Percentiles rank a stretch among this genome's conserved stretches.
phyloP scores from a whole-genome alignment of 1,140 invertebrate genomes.

The Drosophila sproati region DNA sequence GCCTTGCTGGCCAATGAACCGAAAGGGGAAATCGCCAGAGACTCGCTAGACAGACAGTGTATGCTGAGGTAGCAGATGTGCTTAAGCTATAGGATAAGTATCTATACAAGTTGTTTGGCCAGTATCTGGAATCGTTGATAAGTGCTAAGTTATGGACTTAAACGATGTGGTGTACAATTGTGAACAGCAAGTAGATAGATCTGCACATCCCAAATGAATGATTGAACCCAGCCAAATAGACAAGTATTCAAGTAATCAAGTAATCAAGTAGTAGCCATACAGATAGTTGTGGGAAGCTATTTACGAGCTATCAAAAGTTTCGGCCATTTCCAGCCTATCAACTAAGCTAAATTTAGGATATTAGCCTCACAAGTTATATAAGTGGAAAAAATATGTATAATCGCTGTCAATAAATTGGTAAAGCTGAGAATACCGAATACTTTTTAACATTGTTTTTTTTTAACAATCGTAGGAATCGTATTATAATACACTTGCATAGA shows the following conservation, averaged over 20 bases:
- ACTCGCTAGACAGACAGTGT: not conserved
- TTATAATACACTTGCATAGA: not conserved
- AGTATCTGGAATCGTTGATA: conserved; percentile 52
- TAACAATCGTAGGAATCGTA: conserved; percentile 1
- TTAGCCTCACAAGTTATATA: too few relatives aligned
- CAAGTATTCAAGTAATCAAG: not conserved
- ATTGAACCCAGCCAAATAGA: conserved; percentile 11
- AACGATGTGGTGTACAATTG: conserved; percentile 40
- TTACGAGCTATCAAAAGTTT: conserved; percentile 42
- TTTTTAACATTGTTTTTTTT: not conserved
- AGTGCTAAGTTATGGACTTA: conserved; percentile 52
- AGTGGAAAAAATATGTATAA: too few relatives aligned
- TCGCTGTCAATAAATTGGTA: too few relatives aligned
- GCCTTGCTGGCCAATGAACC: conserved; percentile 67
- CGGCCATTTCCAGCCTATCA: conserved; percentile 7
- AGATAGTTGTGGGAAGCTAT: conserved; percentile 13
- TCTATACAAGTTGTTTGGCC: conserved; percentile 54
- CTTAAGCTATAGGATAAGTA: conserved; percentile 49
- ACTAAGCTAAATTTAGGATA: conserved; percentile 19
- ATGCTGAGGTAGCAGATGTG: conserved; percentile 46
- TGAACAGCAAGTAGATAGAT: conserved; percentile 19
- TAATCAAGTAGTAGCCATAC: not conserved
- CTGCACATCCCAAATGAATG: conserved; percentile 12
- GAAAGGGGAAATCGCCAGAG: conserved; percentile 35
- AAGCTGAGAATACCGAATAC: too few relatives aligned